These are phyloP conservation scores for Seriola rivoliana DNA, from an alignment of 2,113 vertebrate species.

Conservation along the genomic window DNA sequence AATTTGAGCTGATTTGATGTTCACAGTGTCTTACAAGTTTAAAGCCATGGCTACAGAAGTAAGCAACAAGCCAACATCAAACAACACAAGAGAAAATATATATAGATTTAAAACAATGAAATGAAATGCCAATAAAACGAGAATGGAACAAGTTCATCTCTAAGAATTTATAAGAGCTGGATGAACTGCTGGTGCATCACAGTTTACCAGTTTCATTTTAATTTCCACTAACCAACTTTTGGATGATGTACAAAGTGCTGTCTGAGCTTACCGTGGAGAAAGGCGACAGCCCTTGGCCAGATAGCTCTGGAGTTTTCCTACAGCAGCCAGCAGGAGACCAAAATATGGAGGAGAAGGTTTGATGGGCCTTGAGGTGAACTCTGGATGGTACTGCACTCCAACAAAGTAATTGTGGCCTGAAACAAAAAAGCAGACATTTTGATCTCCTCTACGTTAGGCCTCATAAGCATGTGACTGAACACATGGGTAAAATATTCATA, in stretches of 20 bases:
- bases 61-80: neutral
- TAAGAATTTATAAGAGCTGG: too few relatives aligned
- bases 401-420: slow-evolving; percentile 96
- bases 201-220: neutral
- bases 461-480: neutral
- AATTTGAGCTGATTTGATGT: neutral
- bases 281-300: slow-evolving; percentile 92
- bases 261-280: slow-evolving; percentile 88
- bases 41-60: neutral
- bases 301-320: slow-evolving; percentile 90
- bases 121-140: neutral
- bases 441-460: neutral
- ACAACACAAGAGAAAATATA: neutral
- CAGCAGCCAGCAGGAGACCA: slow-evolving; percentile 92
- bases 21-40: neutral
- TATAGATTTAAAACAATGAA: neutral
- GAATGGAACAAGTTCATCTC: neutral
- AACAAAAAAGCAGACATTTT: neutral
- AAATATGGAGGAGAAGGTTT: slow-evolving; percentile 97
- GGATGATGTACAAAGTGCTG: neutral
- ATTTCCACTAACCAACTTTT: neutral
- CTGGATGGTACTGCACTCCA: slow-evolving; percentile 96
- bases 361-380: slow-evolving; percentile 97
- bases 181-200: neutral
- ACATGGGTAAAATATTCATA: neutral